A percentile compares a stretch with the other conserved stretches of the same genome.
Conservation (phyloP, 2,113 vertebrate genomes). For the mouse (Mus musculus) region DNA sequence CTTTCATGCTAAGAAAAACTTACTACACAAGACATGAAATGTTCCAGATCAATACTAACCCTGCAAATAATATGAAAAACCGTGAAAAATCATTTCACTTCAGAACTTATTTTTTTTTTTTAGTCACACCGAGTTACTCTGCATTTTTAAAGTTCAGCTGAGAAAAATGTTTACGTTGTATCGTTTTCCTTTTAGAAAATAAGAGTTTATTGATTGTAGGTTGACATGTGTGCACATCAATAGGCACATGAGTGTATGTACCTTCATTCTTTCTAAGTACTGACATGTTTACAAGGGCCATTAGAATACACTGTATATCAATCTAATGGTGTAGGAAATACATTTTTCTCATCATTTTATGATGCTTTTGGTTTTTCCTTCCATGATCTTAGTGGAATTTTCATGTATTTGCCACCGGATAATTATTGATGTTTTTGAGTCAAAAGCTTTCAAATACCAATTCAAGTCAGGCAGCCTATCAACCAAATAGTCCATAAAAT, state of each 20-base stretch:
- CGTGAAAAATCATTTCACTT: slow-evolving; percentile 3
- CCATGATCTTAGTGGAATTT: slow-evolving; percentile 58
- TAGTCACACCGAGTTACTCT: not conserved
- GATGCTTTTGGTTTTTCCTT: slow-evolving; percentile 47
- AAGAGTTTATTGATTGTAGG: slow-evolving; percentile 36
- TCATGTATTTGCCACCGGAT: slow-evolving; percentile 51
- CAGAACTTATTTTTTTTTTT: not conserved
- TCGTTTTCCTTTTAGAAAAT: slow-evolving; percentile 44
- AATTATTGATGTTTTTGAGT: slow-evolving; percentile 71
- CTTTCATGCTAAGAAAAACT: slow-evolving; percentile 60
- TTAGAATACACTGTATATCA: slow-evolving; percentile 24
- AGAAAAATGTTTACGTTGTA: slow-evolving; percentile 9
- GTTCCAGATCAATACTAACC: slow-evolving; percentile 30
- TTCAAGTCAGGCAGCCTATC: slow-evolving; percentile 75
- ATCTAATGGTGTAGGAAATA: slow-evolving; percentile 27
- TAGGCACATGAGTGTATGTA: not conserved
- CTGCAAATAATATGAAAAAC: slow-evolving; percentile 24
- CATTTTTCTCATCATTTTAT: slow-evolving; percentile 58
- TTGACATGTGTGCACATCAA: not conserved
- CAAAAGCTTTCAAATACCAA: slow-evolving; percentile 82
- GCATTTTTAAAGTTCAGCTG: slow-evolving; percentile 6
- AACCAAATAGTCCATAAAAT: slow-evolving; percentile 19
- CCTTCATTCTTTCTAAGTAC: slow-evolving; percentile 36
- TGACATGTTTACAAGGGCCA: slow-evolving; percentile 37
- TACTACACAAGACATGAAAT: slow-evolving; percentile 13